Base-by-base conservation (phyloP, 2,888 invertebrate genomes). In the Cosmopolites sordidus region DNA sequence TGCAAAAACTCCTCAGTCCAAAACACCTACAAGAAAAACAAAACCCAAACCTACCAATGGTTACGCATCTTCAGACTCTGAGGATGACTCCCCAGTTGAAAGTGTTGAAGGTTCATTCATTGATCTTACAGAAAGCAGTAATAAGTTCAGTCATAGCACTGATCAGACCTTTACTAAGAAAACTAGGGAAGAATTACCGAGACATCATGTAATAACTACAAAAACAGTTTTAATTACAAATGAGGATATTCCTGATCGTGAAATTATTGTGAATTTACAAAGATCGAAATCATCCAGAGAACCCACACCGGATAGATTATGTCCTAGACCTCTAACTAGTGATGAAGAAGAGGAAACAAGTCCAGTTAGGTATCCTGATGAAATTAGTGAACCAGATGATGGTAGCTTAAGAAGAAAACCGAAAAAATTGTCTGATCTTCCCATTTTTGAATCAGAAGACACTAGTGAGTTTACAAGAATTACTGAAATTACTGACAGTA, bases 201-300 rank as follows among this genome's bases (percentile, higher is more conserved):
- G 76, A 60, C 14, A 22, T 4, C 27, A 40, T 22, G 76, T 77
- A 53, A 72, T 79, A 17, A 75, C 78, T 37, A 80, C 79, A 0
- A 80, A 79, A 64, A 78, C 78, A 0, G 76, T 78, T 5, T 76
- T 78, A 55, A 71, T 79, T 42, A 61, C 69, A 63, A 62, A 73
- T 63, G 55, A 68, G 60, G 54, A 66, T 59, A 53, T 66, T 58
- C 54, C 73, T 14, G 80, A 81, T 54, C 75, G 79, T 63, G 82
- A 83, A 62, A 72, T 84, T n/a, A 78, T 84, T 22, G 81, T 86
- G 51, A 84, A 86, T 67, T 79, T 86, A 42, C 82, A 84, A 67
- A 81, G 83, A 67, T 86, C 87, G 0, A 86, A 84, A 71, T 87
- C 87, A 43, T 87, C 87, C 0, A 74, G 87, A 14, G 88, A 88